phyloP scores from a whole-genome alignment of 1,140 invertebrate species.

The Forficula auricularia region DNA sequence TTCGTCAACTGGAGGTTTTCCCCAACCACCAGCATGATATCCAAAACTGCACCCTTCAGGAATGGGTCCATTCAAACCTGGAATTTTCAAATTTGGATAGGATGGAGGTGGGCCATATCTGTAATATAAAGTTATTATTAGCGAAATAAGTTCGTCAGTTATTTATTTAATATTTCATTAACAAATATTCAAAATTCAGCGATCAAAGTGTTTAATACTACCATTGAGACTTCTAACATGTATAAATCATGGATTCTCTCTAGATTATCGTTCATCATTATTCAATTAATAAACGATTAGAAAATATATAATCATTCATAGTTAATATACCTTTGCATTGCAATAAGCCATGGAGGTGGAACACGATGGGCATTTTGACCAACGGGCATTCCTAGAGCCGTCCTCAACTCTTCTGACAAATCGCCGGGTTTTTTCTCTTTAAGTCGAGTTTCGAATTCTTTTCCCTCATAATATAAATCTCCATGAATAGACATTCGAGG shows the following conservation, averaged over 20 bases:
- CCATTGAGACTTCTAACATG: no score
- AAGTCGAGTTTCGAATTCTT: slow-evolving; percentile 94
- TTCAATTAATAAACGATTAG: no score
- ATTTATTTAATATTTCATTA: no score
- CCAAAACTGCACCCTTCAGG: slow-evolving; percentile 95
- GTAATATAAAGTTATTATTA: no score
- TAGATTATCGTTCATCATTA: no score
- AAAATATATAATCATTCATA: no score
- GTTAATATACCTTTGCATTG: slow-evolving; percentile 90
- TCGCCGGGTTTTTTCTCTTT: slow-evolving; percentile 99
- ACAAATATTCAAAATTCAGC: no score
- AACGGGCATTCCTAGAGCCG: slow-evolving; percentile 95
- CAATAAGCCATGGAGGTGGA: slow-evolving; percentile 98
- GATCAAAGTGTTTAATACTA: no score
- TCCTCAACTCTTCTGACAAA: slow-evolving; percentile 85
- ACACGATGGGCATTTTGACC: slow-evolving; percentile 71
- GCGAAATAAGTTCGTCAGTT: no score
- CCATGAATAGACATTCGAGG: slow-evolving; percentile 97
- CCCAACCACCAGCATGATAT: slow-evolving; percentile 98
- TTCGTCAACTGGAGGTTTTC: slow-evolving; percentile 99
- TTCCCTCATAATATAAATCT: slow-evolving; percentile 99
- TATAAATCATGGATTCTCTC: no score
- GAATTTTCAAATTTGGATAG: slow-evolving; percentile 96
- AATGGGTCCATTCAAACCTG: slow-evolving; percentile 79
- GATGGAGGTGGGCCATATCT: slow-evolving; percentile 93